Evolutionary conservation across 2,888 invertebrate species (phyloP), one percentile per base, ranked within the genome.

Genomic region (Dendrolimus pini): DNA sequence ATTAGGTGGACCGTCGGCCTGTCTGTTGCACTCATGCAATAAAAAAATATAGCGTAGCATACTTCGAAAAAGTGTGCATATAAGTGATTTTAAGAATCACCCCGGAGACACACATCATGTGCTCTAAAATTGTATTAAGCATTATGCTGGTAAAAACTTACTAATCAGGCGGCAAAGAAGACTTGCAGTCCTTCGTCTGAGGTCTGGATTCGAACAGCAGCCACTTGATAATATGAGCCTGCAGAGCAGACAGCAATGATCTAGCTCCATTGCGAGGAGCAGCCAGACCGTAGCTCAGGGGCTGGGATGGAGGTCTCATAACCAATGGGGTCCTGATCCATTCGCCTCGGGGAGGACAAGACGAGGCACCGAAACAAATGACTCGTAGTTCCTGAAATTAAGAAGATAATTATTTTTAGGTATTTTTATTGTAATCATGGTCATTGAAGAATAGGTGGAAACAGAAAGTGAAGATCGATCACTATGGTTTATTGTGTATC

Each of bases 311-410:
- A 0, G 93, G 87, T 52, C 93, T 90, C 79, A 94, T 92, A 14
- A 91, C 80, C n/a, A 95, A 84, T 0, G 94, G 92, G 1, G 95
- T 94, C 55, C 94, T 89, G 18, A 94, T 84, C 95, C 95, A 95
- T 78, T 95, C 95, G 0, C 93, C 93, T 13, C 94, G 89, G n/a
- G 95, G 93, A 2, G 94, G 94, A 60, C 93, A 93, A 0, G 93
- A 92, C 0, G 94, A 91, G 1, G 93, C 93, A 2, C 94, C 95
- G 70, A 95, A 95, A 7, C 93, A 91, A 52, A 93, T 80, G 55
- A 92, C 82, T 1, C 95, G 91, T 6, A 95, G 80, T 53, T 93
- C 93, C 95, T 95, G 66, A 1, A 65, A 66, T 55, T 41, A 1
- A 0, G 30, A 30, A 30, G 30, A 30, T 30, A 30, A 6, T 30